Evolutionary conservation across 2,888 invertebrate species (phyloP).

Genomic region (Caenorhabditis afra): DNA sequence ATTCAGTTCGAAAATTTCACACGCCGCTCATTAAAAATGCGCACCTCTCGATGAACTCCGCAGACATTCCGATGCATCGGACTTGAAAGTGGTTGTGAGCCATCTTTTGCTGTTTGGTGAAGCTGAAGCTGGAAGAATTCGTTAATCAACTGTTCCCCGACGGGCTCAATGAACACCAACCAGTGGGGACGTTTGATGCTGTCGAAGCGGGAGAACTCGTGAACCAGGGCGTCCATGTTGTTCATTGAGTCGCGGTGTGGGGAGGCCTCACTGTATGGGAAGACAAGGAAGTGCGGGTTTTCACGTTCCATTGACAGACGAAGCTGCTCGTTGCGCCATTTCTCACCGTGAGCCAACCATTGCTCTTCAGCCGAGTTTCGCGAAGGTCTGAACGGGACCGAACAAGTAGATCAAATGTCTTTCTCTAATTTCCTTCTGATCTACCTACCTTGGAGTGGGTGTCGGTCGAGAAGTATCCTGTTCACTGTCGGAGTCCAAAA

Average conservation of each 20-base stretch:
- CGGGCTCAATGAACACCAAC: constrained; percentile 21
- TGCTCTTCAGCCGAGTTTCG: constrained; percentile 75
- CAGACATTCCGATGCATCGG: constrained; percentile 71
- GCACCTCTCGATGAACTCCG: constrained; percentile 68
- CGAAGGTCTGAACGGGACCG: constrained; percentile 46
- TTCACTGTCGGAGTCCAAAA: constrained; percentile 74
- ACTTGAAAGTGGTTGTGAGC: constrained; percentile 70
- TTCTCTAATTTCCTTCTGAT: no score
- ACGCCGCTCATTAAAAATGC: not conserved
- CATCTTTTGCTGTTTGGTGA: constrained; percentile 57
- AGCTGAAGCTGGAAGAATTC: constrained; percentile 17
- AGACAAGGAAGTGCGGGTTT: constrained; percentile 66
- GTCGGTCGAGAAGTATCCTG: constrained; percentile 53
- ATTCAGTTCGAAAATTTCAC: not conserved
- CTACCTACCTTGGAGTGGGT: constrained; percentile 64
- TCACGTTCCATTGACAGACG: constrained; percentile 74
- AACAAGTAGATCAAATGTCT: not conserved
- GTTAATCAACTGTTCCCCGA: not conserved
- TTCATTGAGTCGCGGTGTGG: constrained; percentile 68
- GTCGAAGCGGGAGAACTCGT: constrained; percentile 66
- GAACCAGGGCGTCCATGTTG: constrained; percentile 62
- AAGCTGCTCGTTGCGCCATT: constrained; percentile 78
- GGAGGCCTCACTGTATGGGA: constrained; percentile 66
- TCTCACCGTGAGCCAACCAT: constrained; percentile 75
- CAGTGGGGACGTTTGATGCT: constrained; percentile 67